Percentiles rank a stretch among this genome's conserved stretches.
phyloP scores from a whole-genome alignment of 2,888 invertebrate genomes.

The Zelleria hepariella region DNA sequence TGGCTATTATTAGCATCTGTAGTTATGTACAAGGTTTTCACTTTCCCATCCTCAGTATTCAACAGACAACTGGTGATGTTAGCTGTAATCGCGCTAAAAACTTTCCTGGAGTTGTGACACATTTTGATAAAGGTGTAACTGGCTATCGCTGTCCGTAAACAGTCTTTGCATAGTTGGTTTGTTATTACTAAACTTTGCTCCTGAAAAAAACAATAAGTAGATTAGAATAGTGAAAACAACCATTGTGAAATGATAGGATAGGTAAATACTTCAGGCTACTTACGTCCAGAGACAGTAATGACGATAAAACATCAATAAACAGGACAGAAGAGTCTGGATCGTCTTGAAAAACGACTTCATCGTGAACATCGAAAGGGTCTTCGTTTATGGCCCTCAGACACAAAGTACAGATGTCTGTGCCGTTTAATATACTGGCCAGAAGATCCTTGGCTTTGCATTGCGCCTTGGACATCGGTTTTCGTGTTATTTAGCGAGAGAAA shows the following conservation, averaged over 20 bases:
- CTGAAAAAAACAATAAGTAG: slow-evolving; percentile 18
- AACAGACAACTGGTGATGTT: slow-evolving; percentile 3
- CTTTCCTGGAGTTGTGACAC: slow-evolving; percentile 15
- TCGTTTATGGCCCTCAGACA: slow-evolving; percentile 8
- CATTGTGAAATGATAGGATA: too few relatives aligned
- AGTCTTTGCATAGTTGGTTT: slow-evolving; percentile 19
- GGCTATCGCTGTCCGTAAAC: slow-evolving; percentile 16
- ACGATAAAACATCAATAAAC: background rate
- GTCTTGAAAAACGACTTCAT: slow-evolving; percentile 8
- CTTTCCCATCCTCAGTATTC: background rate
- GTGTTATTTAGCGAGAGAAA: too few relatives aligned
- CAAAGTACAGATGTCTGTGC: slow-evolving; percentile 8
- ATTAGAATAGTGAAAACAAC: too few relatives aligned
- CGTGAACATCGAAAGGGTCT: slow-evolving; percentile 3
- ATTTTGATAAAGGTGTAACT: slow-evolving; percentile 23
- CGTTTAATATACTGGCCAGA: background rate
- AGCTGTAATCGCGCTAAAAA: slow-evolving; percentile 16
- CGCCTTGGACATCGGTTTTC: background rate
- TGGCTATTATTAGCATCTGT: background rate
- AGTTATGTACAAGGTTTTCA: slow-evolving; percentile 2
- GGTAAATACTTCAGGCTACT: too few relatives aligned
- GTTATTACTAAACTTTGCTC: slow-evolving; percentile 5
- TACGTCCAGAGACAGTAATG: background rate
- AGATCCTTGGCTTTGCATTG: background rate
- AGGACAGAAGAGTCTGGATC: background rate